Conservation (phyloP, 2,888 invertebrate genomes). For the Vanessa cardui region DNA sequence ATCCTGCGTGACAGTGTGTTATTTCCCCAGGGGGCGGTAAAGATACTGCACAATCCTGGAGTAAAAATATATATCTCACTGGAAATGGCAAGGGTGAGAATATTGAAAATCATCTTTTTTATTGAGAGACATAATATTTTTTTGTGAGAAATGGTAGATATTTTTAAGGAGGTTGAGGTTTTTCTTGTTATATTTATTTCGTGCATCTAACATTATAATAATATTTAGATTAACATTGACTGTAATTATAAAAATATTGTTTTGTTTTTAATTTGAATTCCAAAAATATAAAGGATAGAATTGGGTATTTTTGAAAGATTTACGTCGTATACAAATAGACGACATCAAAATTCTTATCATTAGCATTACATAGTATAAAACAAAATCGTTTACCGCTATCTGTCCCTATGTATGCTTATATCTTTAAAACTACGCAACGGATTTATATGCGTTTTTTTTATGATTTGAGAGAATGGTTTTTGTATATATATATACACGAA, state of each 20-base stretch:
- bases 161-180: neutral
- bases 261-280: too few species aligned
- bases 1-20: constrained; percentile 81
- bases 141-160: neutral
- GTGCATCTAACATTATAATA: neutral
- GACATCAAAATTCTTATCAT: too few species aligned
- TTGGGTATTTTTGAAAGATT: neutral
- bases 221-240: too few species aligned
- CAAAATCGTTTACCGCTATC: too few species aligned
- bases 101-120: neutral
- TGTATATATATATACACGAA: too few species aligned
- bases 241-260: too few species aligned
- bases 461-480: too few species aligned
- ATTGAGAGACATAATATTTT: neutral
- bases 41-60: constrained; percentile 70
- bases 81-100: constrained; percentile 35
- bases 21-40: constrained; percentile 80
- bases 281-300: too few species aligned
- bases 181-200: neutral
- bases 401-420: too few species aligned
- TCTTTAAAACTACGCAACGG: too few species aligned
- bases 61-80: constrained; percentile 56
- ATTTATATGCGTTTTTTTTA: too few species aligned
- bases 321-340: constrained; percentile 5
- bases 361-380: too few species aligned